Percentiles rank a stretch among this genome's conserved stretches.
Evolutionary conservation across 2,113 vertebrate genomes (phyloP).

Genomic region (Cephalopterus ornatus): DNA sequence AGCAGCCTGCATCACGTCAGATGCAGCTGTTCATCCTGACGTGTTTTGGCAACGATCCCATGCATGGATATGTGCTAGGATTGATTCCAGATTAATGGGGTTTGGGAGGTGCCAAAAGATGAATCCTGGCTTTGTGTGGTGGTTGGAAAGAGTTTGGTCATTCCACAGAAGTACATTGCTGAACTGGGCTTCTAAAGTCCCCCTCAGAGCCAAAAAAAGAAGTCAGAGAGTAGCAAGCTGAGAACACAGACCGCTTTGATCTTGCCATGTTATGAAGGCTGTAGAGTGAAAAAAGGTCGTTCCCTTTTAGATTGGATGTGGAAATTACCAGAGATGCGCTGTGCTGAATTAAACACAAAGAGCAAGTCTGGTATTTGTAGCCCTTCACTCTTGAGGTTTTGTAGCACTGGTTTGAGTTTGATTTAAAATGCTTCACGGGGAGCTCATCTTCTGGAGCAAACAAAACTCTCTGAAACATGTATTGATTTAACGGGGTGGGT

Average conservation of each 20-base stretch:
- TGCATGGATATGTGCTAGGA: not conserved
- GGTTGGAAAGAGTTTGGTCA: not conserved
- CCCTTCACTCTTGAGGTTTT: not conserved
- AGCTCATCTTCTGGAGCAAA: not conserved
- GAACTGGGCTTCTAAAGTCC: not conserved
- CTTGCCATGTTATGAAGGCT: rapidly evolving
- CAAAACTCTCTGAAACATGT: not conserved
- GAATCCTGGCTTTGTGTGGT: not conserved
- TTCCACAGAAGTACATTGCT: not conserved
- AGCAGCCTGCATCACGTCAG: not conserved
- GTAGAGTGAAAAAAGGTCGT: not conserved
- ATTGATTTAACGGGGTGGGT: not conserved
- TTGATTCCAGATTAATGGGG: not conserved
- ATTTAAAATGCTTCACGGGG: not conserved
- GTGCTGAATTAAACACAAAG: not conserved
- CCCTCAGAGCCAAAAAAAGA: not conserved
- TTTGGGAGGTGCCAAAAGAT: not conserved
- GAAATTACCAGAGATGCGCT: not conserved
- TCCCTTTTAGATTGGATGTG: not conserved
- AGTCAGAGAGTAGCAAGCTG: not conserved
- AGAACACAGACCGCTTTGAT: not conserved
- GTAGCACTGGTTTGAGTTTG: not conserved
- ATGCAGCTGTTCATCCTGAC: no score
- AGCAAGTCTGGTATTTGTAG: not conserved
- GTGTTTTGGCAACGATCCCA: rapidly evolving